Evolutionary conservation across 2,797 vertebrate genomes (phyloP), one percentile per base, ranked within the genome.

Genomic region (Tenualosa ilisha): DNA sequence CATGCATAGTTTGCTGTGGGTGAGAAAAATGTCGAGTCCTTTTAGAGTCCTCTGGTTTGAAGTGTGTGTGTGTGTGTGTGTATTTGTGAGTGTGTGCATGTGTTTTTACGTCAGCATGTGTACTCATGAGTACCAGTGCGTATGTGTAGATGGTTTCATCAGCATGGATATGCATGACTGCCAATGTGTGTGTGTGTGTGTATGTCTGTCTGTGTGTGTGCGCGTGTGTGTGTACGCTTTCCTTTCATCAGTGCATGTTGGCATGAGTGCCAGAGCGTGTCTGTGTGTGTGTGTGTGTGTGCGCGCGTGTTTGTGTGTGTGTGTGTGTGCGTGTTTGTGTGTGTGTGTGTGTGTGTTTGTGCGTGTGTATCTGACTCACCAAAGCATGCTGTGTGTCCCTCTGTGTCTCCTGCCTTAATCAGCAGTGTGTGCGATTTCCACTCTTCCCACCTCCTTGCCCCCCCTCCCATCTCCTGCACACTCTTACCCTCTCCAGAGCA

Each of bases 351-450:
- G 82, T 75, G 31, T 1, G 0, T 82, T 61, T 65, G 17, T 20
- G 1, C 81, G 83, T 54, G 83, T 51, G n/a, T n/a, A 26, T 61
- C 40, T 85, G 87, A 85, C 59, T 87, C 84, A 84, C n/a, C 5
- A 12, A 53, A 75, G 53, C 31, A 83, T 20, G 37, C 51, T 82
- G 54, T 82, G 59, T 8, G n/a, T 85, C 3, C 6, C 56, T 65
- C 68, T 82, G 49, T 82, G 63, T 68, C 31, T 81, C 26, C 81
- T 72, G 75, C 46, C 84, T 68, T 75, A 49, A 11, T 72, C 53
- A 61, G 9, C 83, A 68, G 81, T 83, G 37, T 84, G 37, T 54
- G 37, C 46, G 40, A 79, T 79, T 79, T 79, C 37, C 37, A 15
- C 72, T 7, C 1, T 22, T 6, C 37, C 6, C 17, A 72, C 17